Conservation (phyloP, 2,888 invertebrate genomes). For the Perizoma flavofasciatum region DNA sequence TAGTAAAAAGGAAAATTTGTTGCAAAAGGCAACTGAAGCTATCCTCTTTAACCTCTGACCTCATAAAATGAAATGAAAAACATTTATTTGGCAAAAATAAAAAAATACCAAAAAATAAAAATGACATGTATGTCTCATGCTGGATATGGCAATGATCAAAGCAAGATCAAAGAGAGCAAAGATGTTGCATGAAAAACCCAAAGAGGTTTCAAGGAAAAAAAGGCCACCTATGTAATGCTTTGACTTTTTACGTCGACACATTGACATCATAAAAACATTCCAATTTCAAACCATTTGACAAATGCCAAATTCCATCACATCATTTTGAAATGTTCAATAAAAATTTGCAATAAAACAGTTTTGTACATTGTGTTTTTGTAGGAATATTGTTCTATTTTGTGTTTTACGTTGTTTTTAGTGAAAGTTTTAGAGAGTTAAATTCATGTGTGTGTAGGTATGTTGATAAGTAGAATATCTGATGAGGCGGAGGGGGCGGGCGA, state of each 20-base stretch:
- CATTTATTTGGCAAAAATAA: too few species aligned
- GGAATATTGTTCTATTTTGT: constrained; percentile 47
- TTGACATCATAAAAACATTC: constrained; percentile 37
- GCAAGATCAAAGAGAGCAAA: too few species aligned
- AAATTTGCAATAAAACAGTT: constrained; percentile 65
- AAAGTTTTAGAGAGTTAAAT: constrained; percentile 49
- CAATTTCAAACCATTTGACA: constrained; percentile 54
- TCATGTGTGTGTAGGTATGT: constrained; percentile 57
- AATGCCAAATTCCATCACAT: constrained; percentile 41
- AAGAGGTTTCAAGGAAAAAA: background rate
- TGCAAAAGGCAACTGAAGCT: too few species aligned
- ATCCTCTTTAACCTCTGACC: too few species aligned
- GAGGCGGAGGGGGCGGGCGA: constrained; percentile 45
- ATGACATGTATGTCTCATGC: too few species aligned
- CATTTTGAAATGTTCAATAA: constrained; percentile 53
- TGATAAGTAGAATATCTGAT: constrained; percentile 61
- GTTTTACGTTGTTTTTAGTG: constrained; percentile 38
- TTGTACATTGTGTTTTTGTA: constrained; percentile 59
- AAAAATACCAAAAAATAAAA: too few species aligned
- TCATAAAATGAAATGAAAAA: too few species aligned
- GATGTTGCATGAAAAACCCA: too few species aligned
- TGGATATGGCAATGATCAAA: too few species aligned
- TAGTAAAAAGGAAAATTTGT: too few species aligned
- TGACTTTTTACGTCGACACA: too few species aligned
- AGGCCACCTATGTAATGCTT: background rate